Conservation (phyloP, 1,140 invertebrate species). For the Achroia grisella region DNA sequence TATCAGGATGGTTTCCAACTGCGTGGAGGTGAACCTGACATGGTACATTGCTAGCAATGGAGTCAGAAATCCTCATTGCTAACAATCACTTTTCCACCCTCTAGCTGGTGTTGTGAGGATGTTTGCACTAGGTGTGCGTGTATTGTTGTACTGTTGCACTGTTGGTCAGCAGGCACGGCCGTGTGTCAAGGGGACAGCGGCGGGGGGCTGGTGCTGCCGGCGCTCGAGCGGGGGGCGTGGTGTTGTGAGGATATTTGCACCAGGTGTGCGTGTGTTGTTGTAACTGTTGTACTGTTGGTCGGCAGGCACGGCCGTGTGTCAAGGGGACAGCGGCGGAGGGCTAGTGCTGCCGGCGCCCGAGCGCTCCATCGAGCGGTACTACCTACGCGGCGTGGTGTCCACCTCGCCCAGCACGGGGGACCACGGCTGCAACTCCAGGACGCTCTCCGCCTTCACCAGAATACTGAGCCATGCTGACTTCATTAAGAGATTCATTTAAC, state of each 20-base stretch:
- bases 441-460: slow-evolving; percentile 22
- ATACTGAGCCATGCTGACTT: slow-evolving; percentile 12
- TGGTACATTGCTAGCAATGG: too few species aligned
- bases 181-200: slow-evolving; percentile 37
- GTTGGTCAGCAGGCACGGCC: slow-evolving; percentile 29
- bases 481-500: slow-evolving; percentile 1
- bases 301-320: slow-evolving; percentile 32
- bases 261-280: too few species aligned
- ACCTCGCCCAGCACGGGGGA: slow-evolving; percentile 18
- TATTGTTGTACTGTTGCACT: too few species aligned
- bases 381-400: slow-evolving; percentile 31
- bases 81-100: too few species aligned
- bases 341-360: slow-evolving; percentile 18
- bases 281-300: too few species aligned
- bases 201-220: slow-evolving; percentile 27
- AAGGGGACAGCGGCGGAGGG: slow-evolving; percentile 36
- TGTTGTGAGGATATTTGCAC: too few species aligned
- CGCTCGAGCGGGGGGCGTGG: slow-evolving; percentile 15
- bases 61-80: too few species aligned
- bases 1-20: too few species aligned
- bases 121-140: too few species aligned
- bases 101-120: too few species aligned
- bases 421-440: slow-evolving; percentile 15
- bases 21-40: too few species aligned
- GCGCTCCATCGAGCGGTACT: slow-evolving; percentile 16